Evolutionary conservation across 2,888 invertebrate genomes (phyloP).

Genomic region (Drosophila percnosoma): DNA sequence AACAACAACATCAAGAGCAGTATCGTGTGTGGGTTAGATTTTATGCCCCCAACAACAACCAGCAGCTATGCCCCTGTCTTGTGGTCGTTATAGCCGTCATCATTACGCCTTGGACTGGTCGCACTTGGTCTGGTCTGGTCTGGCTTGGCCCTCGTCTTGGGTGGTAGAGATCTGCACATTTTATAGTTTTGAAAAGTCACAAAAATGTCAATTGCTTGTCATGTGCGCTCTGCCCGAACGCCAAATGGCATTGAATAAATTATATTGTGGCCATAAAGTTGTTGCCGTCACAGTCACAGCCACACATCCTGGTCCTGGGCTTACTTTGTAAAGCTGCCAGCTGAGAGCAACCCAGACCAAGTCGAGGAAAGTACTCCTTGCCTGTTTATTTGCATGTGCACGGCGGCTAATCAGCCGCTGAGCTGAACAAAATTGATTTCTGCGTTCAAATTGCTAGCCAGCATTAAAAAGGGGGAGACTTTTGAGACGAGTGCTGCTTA

Average conservation of each 20-base stretch:
- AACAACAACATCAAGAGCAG: conserved; percentile 48
- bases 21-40: conserved; percentile 47
- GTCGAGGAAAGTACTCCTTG: conserved; percentile 6
- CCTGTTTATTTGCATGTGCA: conserved; percentile 46
- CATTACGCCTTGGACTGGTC: conserved; percentile 67
- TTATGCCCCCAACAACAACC: conserved; percentile 30
- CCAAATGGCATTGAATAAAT: conserved; percentile 78
- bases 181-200: conserved; percentile 81
- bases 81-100: conserved; percentile 72
- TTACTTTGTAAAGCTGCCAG: conserved; percentile 45
- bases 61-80: conserved; percentile 13
- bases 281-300: conserved; percentile 53
- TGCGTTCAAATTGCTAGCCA: conserved; percentile 8
- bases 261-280: conserved; percentile 77
- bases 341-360: conserved; percentile 7
- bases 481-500: conserved; percentile 17
- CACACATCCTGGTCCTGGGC: conserved; percentile 34
- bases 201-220: conserved; percentile 82
- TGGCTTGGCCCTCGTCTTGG: conserved; percentile 21
- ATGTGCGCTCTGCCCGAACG: conserved; percentile 56
- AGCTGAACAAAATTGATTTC: conserved; percentile 57
- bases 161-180: conserved; percentile 67
- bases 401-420: conserved; percentile 48
- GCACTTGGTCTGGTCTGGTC: conserved; percentile 23
- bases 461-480: not conserved